These are phyloP conservation scores for Idaea straminata DNA, from an alignment of 2,888 invertebrate genomes.

Conservation along the genomic window DNA sequence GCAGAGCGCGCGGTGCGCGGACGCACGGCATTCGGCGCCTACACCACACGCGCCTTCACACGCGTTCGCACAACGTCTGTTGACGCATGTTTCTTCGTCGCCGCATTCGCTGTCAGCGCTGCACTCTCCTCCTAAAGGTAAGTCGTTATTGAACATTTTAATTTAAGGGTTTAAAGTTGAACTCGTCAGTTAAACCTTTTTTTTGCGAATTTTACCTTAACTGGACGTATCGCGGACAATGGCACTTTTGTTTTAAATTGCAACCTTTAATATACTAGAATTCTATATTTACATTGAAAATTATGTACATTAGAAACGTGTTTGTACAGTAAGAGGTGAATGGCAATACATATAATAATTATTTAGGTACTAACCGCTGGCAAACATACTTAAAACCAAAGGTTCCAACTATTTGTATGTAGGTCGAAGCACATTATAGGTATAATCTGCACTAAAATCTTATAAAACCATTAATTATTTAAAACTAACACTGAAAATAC, in stretches of 20 bases:
- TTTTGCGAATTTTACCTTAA: background rate
- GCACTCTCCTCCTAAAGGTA: constrained; percentile 79
- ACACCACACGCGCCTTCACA: constrained; percentile 87
- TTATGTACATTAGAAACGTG: background rate
- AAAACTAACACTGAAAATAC: background rate
- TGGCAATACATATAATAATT: background rate
- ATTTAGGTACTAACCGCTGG: background rate
- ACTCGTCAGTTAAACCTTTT: background rate
- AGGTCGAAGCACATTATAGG: background rate
- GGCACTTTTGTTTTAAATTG: background rate
- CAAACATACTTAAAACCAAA: background rate
- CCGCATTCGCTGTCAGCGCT: constrained; percentile 86
- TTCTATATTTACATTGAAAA: constrained; percentile 7
- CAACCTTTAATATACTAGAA: background rate
- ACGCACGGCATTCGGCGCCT: constrained; percentile 88
- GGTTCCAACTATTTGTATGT: background rate
- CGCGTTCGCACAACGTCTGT: constrained; percentile 87
- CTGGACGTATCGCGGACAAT: background rate
- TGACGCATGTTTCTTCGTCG: constrained; percentile 85
- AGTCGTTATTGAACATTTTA: constrained; percentile 11
- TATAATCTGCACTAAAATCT: background rate
- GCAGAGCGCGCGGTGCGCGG: constrained; percentile 88
- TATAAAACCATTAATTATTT: background rate
- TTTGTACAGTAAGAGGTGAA: background rate
- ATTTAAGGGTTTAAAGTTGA: background rate